Evolutionary conservation across 53 echinoderm and acorn worm species (phyloP).

Genomic region (Astropecten irregularis): DNA sequence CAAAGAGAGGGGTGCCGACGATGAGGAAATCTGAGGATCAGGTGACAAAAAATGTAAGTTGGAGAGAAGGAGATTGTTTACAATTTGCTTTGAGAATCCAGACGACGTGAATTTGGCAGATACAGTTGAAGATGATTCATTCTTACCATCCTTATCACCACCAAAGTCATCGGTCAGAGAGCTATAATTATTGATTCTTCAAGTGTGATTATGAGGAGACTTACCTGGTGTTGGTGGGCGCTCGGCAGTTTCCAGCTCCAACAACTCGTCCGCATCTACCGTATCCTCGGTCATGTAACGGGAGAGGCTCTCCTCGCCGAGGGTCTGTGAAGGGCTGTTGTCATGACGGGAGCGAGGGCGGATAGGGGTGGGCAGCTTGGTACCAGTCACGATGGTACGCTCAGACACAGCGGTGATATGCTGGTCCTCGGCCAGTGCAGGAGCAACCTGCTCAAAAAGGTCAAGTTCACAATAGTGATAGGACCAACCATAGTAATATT

Average conservation of each 20-base stretch:
- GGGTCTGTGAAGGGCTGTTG: not conserved
- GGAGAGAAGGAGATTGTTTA: too few relatives aligned
- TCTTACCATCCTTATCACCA: too few relatives aligned
- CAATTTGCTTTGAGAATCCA: not conserved
- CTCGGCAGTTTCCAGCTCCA: constrained; percentile 26
- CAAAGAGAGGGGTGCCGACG: constrained; percentile 36
- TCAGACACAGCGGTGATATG: not conserved
- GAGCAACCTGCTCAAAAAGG: too few relatives aligned
- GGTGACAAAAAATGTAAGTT: not conserved
- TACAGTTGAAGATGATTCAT: too few relatives aligned
- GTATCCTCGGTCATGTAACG: constrained; percentile 29
- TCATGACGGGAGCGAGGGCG: not conserved
- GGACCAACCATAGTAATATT: too few relatives aligned
- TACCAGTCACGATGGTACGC: not conserved
- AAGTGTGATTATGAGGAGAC: not conserved
- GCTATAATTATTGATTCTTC: too few relatives aligned
- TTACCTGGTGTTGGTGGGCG: constrained; percentile 41
- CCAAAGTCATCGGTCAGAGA: too few relatives aligned
- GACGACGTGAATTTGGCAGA: too few relatives aligned
- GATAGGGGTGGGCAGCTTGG: not conserved
- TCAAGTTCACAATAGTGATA: too few relatives aligned
- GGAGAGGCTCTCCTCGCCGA: constrained; percentile 25
- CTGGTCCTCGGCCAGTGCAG: not conserved
- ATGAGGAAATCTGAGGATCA: not conserved
- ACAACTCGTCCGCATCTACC: constrained; percentile 21